Base-by-base conservation (phyloP, 2,113 vertebrate genomes). In the Mormyrus lacerda region DNA sequence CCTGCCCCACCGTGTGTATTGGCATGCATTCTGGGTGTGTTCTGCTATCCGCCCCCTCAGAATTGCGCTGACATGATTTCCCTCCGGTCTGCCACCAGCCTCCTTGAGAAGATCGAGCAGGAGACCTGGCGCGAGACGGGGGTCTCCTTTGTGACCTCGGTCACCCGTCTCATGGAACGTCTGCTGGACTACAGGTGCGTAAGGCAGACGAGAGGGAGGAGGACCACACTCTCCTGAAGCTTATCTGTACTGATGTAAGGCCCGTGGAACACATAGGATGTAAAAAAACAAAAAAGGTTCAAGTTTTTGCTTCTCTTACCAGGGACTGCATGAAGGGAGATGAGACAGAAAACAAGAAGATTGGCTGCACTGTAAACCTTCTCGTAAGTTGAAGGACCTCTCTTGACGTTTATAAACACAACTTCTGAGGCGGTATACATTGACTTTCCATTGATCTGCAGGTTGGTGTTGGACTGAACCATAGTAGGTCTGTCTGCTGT, bases 241-340 rank as follows among this genome's bases (percentile, higher is more conserved):
- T 35, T 31, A 17, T 39, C 69, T 73, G 69, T 15, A 39, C 3
- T 13, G n/a, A 69, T 69, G 8, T 3, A 11, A 11, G 10, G 65
- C 31, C 4, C 1, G 35, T 39, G 35, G 31, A 39, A 6, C 31
- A 39, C 35, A 39, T 76, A 39, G 5, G 13, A 76, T 39, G 35
- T 31, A 61, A 27, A 61, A 8, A 65, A 61, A 27, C n/a, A 8
- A 65, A n/a, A 61, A 73, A 35, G 35, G 65, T 35, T 4, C 17
- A 76, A 15, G 1, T 79, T 79, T 76, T 42, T 79, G 73, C 13
- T 79, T 39, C 73, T n/a, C 87, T 21, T 93, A 91, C 90, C 89
- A 99, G 98, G 92, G 98, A 99, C 92, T 99, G 98, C 88, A 99
- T 99, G 98, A 99, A 98, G 95, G 98, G 98, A 91, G 98, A 99